phyloP scores from a whole-genome alignment of 2,113 vertebrate species.

The Hypanus sabinus region DNA sequence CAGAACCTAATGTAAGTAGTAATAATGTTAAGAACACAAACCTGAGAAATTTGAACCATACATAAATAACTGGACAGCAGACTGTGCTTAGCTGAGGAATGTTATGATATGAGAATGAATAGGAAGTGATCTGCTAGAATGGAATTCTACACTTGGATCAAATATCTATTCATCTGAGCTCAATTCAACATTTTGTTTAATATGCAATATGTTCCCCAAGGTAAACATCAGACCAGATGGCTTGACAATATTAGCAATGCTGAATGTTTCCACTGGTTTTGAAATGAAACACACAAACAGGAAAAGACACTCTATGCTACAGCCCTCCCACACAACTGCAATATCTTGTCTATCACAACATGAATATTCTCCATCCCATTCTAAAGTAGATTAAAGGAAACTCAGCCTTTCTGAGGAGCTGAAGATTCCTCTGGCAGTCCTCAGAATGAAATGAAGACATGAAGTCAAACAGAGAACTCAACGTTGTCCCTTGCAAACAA shows the following conservation, averaged over 20 bases:
- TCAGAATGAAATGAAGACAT: not conserved
- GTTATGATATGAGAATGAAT: not conserved
- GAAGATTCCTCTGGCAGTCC: not conserved
- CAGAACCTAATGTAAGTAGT: not conserved
- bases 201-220: not conserved
- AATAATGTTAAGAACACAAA: not conserved
- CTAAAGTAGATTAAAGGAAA: not conserved
- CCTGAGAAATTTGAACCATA: not conserved
- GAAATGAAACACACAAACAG: not conserved
- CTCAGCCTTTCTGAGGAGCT: too few relatives aligned
- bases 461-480: not conserved
- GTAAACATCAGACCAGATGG: not conserved
- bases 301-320: not conserved
- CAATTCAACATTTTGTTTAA: slow-evolving; percentile 11
- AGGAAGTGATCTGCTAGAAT: slow-evolving; percentile 27
- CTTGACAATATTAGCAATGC: not conserved
- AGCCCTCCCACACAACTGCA: not conserved
- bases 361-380: not conserved
- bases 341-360: not conserved
- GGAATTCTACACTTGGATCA: slow-evolving; percentile 35
- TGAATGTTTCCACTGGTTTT: not conserved
- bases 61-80: not conserved
- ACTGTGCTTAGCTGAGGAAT: slow-evolving; percentile 14
- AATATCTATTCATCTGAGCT: slow-evolving; percentile 10
- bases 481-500: not conserved